Evolutionary conservation across 2,888 invertebrate species (phyloP), one percentile per base, ranked within the genome.

Genomic region (Zhengitettix transpicula): DNA sequence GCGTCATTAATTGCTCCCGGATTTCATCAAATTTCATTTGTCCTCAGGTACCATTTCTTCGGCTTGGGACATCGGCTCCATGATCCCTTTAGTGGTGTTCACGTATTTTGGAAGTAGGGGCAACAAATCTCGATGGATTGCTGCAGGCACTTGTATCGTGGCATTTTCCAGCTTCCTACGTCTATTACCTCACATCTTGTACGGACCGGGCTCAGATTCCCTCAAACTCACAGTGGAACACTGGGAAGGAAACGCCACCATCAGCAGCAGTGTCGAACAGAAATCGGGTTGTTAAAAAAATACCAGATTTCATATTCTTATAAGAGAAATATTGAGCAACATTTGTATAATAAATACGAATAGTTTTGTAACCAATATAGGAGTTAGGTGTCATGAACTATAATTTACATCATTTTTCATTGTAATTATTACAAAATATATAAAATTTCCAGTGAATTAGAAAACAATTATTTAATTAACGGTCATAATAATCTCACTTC

Each of bases 121-220:
- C 9, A 81, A 83, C 71, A 77, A 84, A 58, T 82, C 85, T 0
- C 72, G 78, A 58, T 83, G 83, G 82, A 80, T 84, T 59, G 81
- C 82, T 11, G 75, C 77, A 67, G 84, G 84, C n/a, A 79, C 82
- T 55, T 72, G 78, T 10, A 73, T 79, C 62, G 80, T 81, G 56
- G 79, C 80, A 14, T 40, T 80, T 9, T 81, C 82, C 53, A 82
- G 82, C 65, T 78, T 79, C 63, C 77, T 82, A 10, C 70, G 53
- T 1, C 51, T 59, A 9, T 9, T 62, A 3, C 61, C 69, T 1
- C 69, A 69, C 57, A 60, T 66, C 10, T 56, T 69, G 42, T 67
- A 67, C 60, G 68, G 69, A 0, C 64, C 67, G 12, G 68, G 67
- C 9, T 63, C 65, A 40, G 67, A 67, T 55, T 64, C 66, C 9